Evolutionary conservation across 2,888 invertebrate species (phyloP).

Genomic region (Parapristionchus giblindavisi): DNA sequence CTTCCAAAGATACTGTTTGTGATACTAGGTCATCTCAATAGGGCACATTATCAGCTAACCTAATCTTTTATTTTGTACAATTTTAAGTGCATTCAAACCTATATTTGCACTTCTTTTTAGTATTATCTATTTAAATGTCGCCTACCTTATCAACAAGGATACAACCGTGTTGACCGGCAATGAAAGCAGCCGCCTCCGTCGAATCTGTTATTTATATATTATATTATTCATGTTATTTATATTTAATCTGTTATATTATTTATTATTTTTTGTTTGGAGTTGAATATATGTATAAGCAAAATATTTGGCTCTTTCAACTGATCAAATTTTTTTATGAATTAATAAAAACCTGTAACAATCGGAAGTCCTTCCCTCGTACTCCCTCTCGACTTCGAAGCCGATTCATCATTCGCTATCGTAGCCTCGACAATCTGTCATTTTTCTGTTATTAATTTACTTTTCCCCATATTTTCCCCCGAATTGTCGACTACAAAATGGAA

Average conservation of each 20-base stretch:
- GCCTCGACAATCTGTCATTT: conserved; percentile 4
- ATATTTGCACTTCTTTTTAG: too few species aligned
- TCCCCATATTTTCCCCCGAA: too few species aligned
- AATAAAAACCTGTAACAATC: not conserved
- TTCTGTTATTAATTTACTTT: not conserved
- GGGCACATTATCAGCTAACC: too few species aligned
- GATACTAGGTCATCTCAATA: too few species aligned
- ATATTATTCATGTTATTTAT: too few species aligned
- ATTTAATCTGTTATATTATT: conserved; percentile 1
- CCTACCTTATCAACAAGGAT: conserved; percentile 19
- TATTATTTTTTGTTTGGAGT: not conserved
- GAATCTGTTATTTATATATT: not conserved
- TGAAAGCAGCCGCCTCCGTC: conserved; percentile 12
- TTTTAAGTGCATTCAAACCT: too few species aligned
- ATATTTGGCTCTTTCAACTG: too few species aligned
- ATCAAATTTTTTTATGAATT: not conserved
- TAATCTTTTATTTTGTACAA: too few species aligned
- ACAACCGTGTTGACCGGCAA: conserved; percentile 22
- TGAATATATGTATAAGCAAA: not conserved
- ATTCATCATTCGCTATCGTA: conserved; percentile 31
- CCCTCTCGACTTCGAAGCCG: conserved; percentile 22
- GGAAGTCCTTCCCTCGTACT: not conserved
- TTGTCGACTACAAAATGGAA: too few species aligned
- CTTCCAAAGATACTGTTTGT: too few species aligned
- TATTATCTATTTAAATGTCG: too few species aligned